Base-by-base conservation (phyloP, 2,113 vertebrate genomes). In the Ctenomys sociabilis region DNA sequence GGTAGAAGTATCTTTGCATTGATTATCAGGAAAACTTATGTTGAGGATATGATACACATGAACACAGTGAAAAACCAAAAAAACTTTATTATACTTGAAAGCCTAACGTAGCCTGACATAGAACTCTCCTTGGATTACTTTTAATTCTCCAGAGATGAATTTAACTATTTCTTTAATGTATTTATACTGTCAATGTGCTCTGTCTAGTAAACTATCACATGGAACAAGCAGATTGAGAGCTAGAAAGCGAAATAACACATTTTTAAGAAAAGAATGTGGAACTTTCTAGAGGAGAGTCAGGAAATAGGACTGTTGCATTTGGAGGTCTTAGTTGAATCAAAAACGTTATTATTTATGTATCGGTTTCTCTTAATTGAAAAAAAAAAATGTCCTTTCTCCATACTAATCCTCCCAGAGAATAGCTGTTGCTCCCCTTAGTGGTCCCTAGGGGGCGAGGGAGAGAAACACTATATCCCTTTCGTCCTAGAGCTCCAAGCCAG, bases 371-470 rank as follows among this genome's bases (percentile, higher is more conserved):
- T 72, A 28, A 13, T 88, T 49, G 54, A 13, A 11, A 17, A 12
- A 81, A 94, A 52, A 93, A 92, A 84, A 68, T 4, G 7, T 87
- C 88, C 13, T 75, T 45, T 91, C 61, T 45, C 30, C 21, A 85
- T 84, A 93, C 37, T 70, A 72, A 88, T 80, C 11, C 66, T 88
- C 43, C 22, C 37, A 28, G 16, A 80, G n/a, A 80, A 85, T 43
- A 95, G 28, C 88, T 92, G 85, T 70, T 92, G 30, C 93, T 97
- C 61, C 35, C 11, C 19, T 57, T 88, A 84, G 24, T 66, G 3
- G 43, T 94, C 96, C 97, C 94, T 90, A 93, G 72, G 82, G 93
- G 92, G 85, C 14, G 8, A 72, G 83, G 45, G 90, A 70, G 80
- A 87, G 70, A 97, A 93, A 83, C n/a, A 68, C 57, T 77, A 4